Conservation (phyloP, 2,113 vertebrate species). For the Mus pahari region DNA sequence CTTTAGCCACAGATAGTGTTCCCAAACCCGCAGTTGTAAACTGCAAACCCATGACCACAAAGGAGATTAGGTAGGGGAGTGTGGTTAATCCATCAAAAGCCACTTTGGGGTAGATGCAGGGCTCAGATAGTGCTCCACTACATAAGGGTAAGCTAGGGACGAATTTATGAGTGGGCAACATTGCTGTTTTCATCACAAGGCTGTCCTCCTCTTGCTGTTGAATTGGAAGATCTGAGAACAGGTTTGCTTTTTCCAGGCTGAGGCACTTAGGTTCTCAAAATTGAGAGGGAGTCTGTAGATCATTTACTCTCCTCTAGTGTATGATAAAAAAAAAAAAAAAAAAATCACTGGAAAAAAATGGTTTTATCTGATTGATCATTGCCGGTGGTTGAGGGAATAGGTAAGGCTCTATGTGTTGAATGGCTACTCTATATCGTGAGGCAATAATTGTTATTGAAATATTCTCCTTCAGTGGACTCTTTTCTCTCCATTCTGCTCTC, state of each 20-base stretch:
- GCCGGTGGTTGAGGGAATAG: background rate
- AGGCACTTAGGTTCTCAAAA: background rate
- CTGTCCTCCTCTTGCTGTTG: background rate
- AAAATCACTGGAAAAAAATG: background rate
- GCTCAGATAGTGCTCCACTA: background rate
- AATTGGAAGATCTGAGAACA: background rate
- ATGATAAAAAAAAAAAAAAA: background rate
- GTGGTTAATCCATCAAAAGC: conserved; percentile 49
- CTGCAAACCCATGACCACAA: conserved; percentile 10
- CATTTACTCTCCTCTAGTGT: background rate
- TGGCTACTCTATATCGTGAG: background rate
- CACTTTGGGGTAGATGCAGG: background rate
- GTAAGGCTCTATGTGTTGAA: background rate
- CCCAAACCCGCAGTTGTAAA: conserved; percentile 38
- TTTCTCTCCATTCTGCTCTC: background rate
- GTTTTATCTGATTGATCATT: background rate
- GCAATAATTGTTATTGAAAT: background rate
- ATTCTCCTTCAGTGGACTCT: background rate
- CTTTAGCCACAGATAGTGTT: conserved; percentile 49
- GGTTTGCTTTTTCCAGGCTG: background rate
- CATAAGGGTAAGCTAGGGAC: background rate
- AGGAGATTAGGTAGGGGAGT: conserved; percentile 12
- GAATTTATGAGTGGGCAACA: conserved; percentile 6
- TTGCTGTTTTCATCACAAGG: background rate
- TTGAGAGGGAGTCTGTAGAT: background rate